These are phyloP conservation scores for Ichneumoninae sp. DNA, from an alignment of 2,888 invertebrate species.

Conservation along the genomic window DNA sequence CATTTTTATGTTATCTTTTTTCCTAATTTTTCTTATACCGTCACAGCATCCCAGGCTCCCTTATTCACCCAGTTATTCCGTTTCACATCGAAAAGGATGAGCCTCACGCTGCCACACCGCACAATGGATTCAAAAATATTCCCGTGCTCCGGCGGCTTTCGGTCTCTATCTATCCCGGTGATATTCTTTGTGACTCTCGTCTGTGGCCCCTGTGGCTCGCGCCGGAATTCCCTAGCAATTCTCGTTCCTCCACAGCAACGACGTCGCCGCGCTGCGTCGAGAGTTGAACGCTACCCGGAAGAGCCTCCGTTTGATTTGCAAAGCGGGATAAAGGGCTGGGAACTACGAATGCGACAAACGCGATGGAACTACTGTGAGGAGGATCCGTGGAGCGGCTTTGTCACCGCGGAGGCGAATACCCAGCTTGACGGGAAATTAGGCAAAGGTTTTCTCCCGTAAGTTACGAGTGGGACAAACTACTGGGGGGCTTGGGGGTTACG, in stretches of 20 bases:
- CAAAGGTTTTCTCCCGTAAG: background rate
- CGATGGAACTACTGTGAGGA: conserved; percentile 29
- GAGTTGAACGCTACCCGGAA: background rate
- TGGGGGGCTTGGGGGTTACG: background rate
- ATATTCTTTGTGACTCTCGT: conserved; percentile 56
- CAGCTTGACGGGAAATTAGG: conserved; percentile 14
- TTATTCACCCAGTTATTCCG: conserved; percentile 60
- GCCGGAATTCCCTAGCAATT: background rate
- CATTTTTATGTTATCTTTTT: conserved; percentile 2
- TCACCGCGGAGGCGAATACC: conserved; percentile 37
- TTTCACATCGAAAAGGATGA: conserved; percentile 51
- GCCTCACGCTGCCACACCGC: conserved; percentile 42
- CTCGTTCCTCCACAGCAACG: background rate
- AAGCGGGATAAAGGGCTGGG: conserved; percentile 43
- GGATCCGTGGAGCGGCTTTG: conserved; percentile 28
- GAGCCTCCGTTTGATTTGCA: conserved; percentile 41
- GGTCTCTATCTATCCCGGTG: conserved; percentile 14
- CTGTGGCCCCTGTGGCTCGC: conserved; percentile 7
- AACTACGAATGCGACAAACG: conserved; percentile 39
- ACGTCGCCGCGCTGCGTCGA: conserved; percentile 10
- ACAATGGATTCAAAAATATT: conserved; percentile 65
- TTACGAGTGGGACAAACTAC: background rate
- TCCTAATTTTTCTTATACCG: conserved; percentile 17
- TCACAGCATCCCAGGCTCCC: conserved; percentile 29
- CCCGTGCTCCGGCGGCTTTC: conserved; percentile 29